Conservation (phyloP, 2,113 vertebrate genomes). For the Dromaius novaehollandiae region DNA sequence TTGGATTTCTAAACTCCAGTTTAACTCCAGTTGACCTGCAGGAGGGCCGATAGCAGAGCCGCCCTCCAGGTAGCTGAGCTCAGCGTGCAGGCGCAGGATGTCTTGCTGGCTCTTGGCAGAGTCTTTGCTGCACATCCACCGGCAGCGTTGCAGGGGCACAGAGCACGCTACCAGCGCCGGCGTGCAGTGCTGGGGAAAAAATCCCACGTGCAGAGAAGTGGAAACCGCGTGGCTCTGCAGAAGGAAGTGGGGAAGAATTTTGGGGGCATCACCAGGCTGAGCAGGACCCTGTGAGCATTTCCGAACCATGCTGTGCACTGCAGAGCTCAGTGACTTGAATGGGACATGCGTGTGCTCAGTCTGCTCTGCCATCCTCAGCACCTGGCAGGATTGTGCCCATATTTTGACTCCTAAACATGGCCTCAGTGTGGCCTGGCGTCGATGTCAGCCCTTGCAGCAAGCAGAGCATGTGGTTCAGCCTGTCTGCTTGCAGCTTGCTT, state of each 20-base stretch:
- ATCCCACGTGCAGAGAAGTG: neutral
- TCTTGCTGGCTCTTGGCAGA: neutral
- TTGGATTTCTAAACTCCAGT: neutral
- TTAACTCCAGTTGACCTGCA: neutral
- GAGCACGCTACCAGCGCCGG: neutral
- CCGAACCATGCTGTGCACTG: neutral
- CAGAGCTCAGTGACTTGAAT: neutral
- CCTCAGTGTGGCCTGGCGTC: neutral
- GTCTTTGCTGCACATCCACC: neutral
- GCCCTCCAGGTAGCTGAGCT: neutral
- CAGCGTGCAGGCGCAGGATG: neutral
- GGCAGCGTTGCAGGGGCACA: accelerated
- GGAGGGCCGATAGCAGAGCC: neutral
- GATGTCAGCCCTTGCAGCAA: neutral
- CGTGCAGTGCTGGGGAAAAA: neutral
- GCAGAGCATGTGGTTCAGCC: constrained; percentile 22
- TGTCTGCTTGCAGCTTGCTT: constrained; percentile 21
- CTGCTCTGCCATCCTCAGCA: accelerated
- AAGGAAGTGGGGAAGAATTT: neutral
- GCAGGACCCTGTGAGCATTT: accelerated
- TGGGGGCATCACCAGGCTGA: neutral
- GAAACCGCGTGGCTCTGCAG: neutral
- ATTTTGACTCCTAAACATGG: neutral
- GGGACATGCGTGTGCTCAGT: neutral
- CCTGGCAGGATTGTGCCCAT: neutral